Conservation (phyloP, 2,113 vertebrate species). For the Marmota flaviventris region DNA sequence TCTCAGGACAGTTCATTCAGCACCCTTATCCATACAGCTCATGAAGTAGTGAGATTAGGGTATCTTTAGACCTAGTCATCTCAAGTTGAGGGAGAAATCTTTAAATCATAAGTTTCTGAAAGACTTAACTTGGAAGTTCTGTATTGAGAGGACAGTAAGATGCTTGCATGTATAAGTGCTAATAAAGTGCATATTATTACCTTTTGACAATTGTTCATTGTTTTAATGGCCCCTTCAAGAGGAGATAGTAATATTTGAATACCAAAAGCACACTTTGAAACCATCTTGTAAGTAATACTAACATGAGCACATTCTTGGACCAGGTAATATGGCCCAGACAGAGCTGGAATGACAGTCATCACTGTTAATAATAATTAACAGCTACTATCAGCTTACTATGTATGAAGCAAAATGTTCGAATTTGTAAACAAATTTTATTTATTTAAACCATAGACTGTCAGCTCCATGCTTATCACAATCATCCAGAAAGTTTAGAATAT, state of each 20-base stretch:
- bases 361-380: not conserved
- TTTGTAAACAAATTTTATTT: not conserved
- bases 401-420: not conserved
- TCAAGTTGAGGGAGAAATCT: not conserved
- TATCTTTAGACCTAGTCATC: not conserved
- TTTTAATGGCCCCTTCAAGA: not conserved
- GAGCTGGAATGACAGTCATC: not conserved
- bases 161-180: not conserved
- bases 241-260: not conserved
- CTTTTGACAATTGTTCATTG: not conserved
- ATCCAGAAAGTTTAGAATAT: not conserved
- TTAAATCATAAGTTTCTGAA: not conserved
- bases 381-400: not conserved
- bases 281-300: not conserved
- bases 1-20: not conserved
- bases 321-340: not conserved
- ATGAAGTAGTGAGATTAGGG: not conserved
- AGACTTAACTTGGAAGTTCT: not conserved
- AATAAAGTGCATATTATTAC: not conserved
- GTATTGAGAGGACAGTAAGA: fast-evolving
- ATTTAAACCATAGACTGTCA: not conserved
- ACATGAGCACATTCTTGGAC: not conserved
- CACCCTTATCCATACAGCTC: not conserved
- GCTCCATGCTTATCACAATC: not conserved
- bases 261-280: not conserved